Evolutionary conservation across 2,888 invertebrate genomes (phyloP).

Genomic region (Stenotaenia linearis): DNA sequence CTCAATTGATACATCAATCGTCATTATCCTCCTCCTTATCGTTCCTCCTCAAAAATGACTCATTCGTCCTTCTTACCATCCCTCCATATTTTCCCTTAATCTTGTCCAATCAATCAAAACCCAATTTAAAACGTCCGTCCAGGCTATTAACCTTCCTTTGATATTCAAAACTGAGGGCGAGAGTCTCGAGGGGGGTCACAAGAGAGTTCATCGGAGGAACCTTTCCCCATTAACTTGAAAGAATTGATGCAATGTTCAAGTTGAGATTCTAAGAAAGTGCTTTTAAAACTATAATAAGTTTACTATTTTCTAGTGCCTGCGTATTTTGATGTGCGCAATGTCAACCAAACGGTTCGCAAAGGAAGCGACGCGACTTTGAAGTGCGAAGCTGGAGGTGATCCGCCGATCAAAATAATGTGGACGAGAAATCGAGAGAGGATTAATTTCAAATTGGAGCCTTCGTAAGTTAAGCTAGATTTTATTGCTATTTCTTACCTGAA

Average conservation of each 20-base stretch:
- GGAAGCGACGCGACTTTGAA: constrained; percentile 45
- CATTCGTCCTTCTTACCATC: no score
- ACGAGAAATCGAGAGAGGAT: constrained; percentile 40
- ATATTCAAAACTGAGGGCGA: not conserved
- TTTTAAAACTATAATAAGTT: not conserved
- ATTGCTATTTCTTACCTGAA: not conserved
- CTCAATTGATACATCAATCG: not conserved
- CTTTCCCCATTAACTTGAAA: not conserved
- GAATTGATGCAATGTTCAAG: not conserved
- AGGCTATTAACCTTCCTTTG: not conserved
- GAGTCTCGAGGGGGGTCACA: not conserved
- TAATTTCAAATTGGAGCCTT: constrained; percentile 33
- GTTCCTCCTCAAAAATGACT: no score
- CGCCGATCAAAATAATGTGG: constrained; percentile 50
- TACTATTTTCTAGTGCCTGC: constrained; percentile 36
- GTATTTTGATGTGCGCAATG: constrained; percentile 34
- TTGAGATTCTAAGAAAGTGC: not conserved
- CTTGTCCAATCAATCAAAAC: not conserved
- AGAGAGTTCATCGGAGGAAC: not conserved
- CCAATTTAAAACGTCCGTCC: not conserved
- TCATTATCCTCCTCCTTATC: not conserved
- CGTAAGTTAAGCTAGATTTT: constrained; percentile 22
- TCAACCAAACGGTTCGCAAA: constrained; percentile 41
- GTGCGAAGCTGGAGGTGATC: constrained; percentile 50
- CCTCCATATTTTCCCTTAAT: not conserved